These are phyloP conservation scores for Drosophila erecta DNA, from an alignment of 1,140 invertebrate species.

Conservation along the genomic window DNA sequence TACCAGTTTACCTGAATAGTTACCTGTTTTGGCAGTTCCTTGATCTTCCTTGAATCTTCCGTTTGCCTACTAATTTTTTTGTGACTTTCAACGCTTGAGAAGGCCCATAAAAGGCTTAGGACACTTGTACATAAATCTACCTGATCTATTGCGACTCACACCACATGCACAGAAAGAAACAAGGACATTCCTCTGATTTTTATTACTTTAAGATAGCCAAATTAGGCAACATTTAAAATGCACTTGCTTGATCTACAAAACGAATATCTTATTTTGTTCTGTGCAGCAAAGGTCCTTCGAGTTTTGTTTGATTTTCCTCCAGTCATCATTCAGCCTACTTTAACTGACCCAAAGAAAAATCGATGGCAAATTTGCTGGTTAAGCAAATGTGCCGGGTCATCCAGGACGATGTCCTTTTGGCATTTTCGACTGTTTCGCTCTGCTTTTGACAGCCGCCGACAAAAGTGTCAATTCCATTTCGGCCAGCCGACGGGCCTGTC, in stretches of 20 bases:
- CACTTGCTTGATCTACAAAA: not conserved
- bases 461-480: slow-evolving; percentile 44
- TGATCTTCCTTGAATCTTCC: slow-evolving; percentile 8
- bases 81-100: slow-evolving; percentile 75
- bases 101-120: slow-evolving; percentile 67
- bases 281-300: not conserved
- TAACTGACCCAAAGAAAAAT: slow-evolving; percentile 42
- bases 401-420: slow-evolving; percentile 58
- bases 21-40: slow-evolving; percentile 50
- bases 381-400: slow-evolving; percentile 72
- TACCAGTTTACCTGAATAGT: slow-evolving; percentile 50
- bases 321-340: slow-evolving; percentile 34
- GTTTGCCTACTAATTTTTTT: slow-evolving; percentile 26
- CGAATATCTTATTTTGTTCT: not conserved
- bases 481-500: slow-evolving; percentile 39
- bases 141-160: slow-evolving; percentile 21
- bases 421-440: slow-evolving; percentile 30
- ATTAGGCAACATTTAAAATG: too few relatives aligned
- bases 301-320: slow-evolving; percentile 8
- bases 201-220: not conserved
- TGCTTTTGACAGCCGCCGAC: slow-evolving; percentile 70
- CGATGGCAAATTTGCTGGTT: slow-evolving; percentile 47
- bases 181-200: not conserved
- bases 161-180: slow-evolving; percentile 25
- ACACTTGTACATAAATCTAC: slow-evolving; percentile 31